Base-by-base conservation (phyloP, 2,113 vertebrate genomes). In the Heterotilapia buettikoferi region DNA sequence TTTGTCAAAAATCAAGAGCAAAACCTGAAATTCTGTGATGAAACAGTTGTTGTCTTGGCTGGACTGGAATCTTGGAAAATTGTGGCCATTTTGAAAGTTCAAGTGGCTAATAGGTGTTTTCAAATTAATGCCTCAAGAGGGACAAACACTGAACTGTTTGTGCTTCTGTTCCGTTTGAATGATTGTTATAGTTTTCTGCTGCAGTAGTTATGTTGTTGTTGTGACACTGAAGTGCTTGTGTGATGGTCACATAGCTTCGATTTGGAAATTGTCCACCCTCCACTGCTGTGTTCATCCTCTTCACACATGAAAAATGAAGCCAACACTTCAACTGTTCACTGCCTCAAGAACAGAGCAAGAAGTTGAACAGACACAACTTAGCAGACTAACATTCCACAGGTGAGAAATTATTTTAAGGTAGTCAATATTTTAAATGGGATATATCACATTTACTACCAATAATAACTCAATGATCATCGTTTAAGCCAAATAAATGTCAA, bases 41-140 rank as follows among this genome's bases (percentile, higher is more conserved):
- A 50, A 31, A 31, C 9, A 26, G 0, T 14, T 26, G 21, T 73
- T 73, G 13, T 29, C 16, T 50, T 7, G 12, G 26, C 0, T n/a
- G 43, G 16, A 50, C 16, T 11, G 2, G 45, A 47, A 78, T 5
- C 71, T 78, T 50, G 43, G 16, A 50, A 78, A 78, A 78, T 4
- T 50, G 14, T 7, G 45, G 24, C 47, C 68, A 45, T 45, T 73
- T 73, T 73, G 13, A n/a, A 31, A 50, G 45, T 78, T 50, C 71
- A 78, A 13, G 71, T 50, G 71, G 71, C 26, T 78, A 50, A 78
- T 78, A 29, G 45, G 14, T 50, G 26, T 50, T 78, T 78, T 78
- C 24, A 50, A 31, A 31, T 78, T 50, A 78, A n/a, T 50, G 16
- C 16, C 16, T 78, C 24, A 31, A 50, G 45, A n/a, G 45, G 16